Conservation (phyloP, 2,888 invertebrate genomes). For the Rhimphoctona megacephalus region DNA sequence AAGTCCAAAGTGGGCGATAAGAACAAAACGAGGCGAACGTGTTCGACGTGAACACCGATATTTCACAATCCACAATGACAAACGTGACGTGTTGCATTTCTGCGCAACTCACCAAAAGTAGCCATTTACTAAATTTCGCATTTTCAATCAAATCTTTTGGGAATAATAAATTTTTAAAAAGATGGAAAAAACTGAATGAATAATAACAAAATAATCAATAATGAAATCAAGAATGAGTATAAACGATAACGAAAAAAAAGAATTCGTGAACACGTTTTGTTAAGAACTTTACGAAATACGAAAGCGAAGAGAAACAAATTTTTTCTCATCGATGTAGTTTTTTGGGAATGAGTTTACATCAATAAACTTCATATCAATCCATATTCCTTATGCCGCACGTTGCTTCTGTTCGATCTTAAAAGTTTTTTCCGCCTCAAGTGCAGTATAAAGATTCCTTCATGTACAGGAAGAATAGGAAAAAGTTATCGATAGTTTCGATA, state of each 20-base stretch:
- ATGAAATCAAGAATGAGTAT: not conserved
- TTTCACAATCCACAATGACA: constrained; percentile 14
- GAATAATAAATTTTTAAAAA: not conserved
- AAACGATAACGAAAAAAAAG: not conserved
- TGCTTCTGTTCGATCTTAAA: constrained; percentile 36
- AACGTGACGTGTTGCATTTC: constrained; percentile 7
- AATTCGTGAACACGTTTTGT: not conserved
- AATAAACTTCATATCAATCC: constrained; percentile 31
- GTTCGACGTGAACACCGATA: constrained; percentile 14
- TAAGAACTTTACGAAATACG: not conserved
- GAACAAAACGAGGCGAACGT: constrained; percentile 31
- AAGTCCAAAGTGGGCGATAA: constrained; percentile 37
- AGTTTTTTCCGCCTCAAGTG: constrained; percentile 41
- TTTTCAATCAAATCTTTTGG: not conserved
- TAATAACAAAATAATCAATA: not conserved
- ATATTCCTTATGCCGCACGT: constrained; percentile 33
- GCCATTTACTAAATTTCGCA: not conserved
- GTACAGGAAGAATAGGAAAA: constrained; percentile 40
- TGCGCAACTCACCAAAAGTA: not conserved
- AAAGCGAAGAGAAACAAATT: not conserved
- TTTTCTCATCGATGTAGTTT: not conserved
- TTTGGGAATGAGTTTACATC: not conserved
- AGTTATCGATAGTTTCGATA: constrained; percentile 55
- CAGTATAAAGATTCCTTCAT: constrained; percentile 51
- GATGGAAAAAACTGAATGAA: not conserved